Percentiles rank a stretch among this genome's conserved stretches.
Conservation (phyloP, 2,797 vertebrate genomes). For the Mergus octosetaceus region DNA sequence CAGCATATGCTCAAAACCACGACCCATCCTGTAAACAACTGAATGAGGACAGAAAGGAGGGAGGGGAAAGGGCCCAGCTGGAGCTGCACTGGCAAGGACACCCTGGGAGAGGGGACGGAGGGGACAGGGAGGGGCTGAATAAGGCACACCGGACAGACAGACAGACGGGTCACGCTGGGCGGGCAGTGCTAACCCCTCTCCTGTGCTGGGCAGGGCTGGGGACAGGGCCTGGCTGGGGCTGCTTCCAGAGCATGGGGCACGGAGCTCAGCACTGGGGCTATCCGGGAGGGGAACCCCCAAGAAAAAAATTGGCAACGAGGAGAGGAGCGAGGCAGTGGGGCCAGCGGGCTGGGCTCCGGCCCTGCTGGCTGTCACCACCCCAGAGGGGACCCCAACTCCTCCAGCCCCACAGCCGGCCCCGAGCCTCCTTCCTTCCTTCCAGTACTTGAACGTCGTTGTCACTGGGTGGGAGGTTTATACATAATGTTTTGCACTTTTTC, state of each 20-base stretch:
- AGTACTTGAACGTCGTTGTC: constrained; percentile 16
- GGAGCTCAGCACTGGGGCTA: constrained; percentile 27
- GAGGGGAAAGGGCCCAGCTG: not conserved
- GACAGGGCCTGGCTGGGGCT: not conserved
- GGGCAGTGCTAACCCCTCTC: not conserved
- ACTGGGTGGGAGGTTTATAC: constrained; percentile 15
- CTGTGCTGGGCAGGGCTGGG: not conserved
- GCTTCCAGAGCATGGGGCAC: not conserved
- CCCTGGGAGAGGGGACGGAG: not conserved
- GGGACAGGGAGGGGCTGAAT: constrained; percentile 16
- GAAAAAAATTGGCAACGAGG: constrained; percentile 44
- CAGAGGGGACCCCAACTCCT: not conserved
- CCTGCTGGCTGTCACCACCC: not conserved
- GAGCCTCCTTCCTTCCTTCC: constrained; percentile 4
- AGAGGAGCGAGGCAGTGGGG: not conserved
- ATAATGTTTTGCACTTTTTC: not conserved
- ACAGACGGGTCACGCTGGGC: not conserved
- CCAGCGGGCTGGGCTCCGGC: not conserved
- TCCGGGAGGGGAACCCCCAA: rapidly evolving
- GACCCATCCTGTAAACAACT: not conserved
- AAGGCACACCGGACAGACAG: constrained; percentile 63
- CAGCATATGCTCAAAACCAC: not conserved
- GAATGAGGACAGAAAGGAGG: not conserved
- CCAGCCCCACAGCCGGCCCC: not conserved
- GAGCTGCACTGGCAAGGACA: not conserved